Evolutionary conservation across 2,797 vertebrate species (phyloP), one percentile per base, ranked within the genome.

Genomic region (Erpetoichthys calabaricus): DNA sequence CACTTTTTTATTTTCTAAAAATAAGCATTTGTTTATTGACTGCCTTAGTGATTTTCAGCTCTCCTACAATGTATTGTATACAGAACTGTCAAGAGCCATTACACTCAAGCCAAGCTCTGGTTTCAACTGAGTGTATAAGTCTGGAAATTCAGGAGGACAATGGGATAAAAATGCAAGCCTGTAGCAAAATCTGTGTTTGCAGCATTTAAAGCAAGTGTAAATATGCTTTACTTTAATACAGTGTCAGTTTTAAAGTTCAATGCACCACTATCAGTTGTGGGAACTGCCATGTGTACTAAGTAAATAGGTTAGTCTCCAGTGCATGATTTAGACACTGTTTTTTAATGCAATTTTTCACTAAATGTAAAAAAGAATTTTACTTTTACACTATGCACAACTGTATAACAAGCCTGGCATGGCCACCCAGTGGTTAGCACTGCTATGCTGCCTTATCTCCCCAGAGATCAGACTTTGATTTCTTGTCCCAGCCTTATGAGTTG

Each of bases 11-110:
- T 58, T 57, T 67, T 64, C 57, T 70, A 68, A 73, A 78, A 77
- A 76, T 66, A 74, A 69, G 61, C 64, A 71, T 79, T 77, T 78
- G 63, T 75, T 71, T 74, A 75, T 65, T 61, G 76, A 67, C 71
- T 70, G 57, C 67, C 70, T 66, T 68, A 62, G 66, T 63, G 67
- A 72, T 73, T 78, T 74, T 63, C 60, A 64, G 45, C 42, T 61
- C 62, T 68, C 60, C 63, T 66, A 58, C 61, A 65, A 70, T 56
- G 60, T 60, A 65, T 69, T 74, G 69, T 71, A 53, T 73, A 61
- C 66, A 8, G 6, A 67, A 67, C 71, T 77, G 72, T 74, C 68
- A 61, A 62, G 63, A 75, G 60, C 61, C 60, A 72, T 80, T 73
- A 74, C 64, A 68, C 65, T 75, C 64, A 66, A 61, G 58, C 66